Conservation (phyloP, 2,113 vertebrate species). For the Caranx melampygus region DNA sequence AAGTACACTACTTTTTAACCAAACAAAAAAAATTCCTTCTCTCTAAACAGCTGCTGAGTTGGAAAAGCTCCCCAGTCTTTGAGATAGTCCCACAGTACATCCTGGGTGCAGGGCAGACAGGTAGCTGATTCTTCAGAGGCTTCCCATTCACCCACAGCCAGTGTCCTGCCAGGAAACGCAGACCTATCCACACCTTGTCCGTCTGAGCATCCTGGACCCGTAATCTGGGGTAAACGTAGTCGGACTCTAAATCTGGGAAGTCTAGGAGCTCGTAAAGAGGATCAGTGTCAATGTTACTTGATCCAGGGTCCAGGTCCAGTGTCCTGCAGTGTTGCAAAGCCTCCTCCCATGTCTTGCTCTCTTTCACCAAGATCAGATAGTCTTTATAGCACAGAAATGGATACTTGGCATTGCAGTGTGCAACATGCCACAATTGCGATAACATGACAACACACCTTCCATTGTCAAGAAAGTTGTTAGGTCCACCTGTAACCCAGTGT, state of each 20-base stretch:
- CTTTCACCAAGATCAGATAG: constrained; percentile 39
- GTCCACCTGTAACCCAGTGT: fast-evolving
- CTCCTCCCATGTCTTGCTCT: constrained; percentile 40
- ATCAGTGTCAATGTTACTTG: background rate
- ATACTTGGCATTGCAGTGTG: background rate
- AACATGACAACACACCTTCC: background rate
- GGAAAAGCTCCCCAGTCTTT: background rate
- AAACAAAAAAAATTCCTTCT: too few relatives aligned
- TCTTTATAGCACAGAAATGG: constrained; percentile 28
- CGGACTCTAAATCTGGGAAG: background rate
- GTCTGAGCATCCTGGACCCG: constrained; percentile 6
- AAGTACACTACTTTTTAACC: too few relatives aligned
- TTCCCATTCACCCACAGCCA: constrained; percentile 38
- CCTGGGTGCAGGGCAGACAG: background rate
- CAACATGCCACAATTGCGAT: fast-evolving
- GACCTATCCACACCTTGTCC: constrained; percentile 27
- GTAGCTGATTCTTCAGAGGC: background rate
- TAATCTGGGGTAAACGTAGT: background rate
- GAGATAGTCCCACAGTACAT: constrained; percentile 21
- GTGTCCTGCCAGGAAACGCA: constrained; percentile 30
- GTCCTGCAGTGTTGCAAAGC: constrained; percentile 33
- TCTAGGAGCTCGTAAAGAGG: background rate
- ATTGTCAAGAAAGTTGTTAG: background rate
- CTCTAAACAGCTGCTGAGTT: too few relatives aligned
- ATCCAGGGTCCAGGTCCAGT: background rate